These are phyloP conservation scores for Macropodus opercularis DNA, from an alignment of 2,797 vertebrate species.

Conservation along the genomic window DNA sequence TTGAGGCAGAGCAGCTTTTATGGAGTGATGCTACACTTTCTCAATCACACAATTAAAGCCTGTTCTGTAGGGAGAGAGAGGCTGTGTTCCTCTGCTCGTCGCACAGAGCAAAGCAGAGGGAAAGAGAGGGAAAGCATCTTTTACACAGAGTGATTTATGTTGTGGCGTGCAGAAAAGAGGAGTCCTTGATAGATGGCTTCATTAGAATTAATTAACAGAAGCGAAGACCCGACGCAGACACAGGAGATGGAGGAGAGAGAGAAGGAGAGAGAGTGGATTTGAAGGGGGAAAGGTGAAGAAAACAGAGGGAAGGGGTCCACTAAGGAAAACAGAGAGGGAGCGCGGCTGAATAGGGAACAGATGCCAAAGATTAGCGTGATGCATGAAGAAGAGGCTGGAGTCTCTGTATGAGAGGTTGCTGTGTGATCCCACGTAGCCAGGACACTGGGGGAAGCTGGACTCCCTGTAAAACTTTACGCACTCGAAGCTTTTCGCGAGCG, in stretches of 20 bases:
- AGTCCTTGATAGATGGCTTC: constrained; percentile 80
- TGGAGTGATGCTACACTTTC: constrained; percentile 79
- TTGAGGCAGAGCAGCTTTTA: constrained; percentile 80
- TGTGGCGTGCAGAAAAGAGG: constrained; percentile 75
- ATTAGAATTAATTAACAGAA: constrained; percentile 84
- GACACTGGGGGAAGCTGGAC: not conserved
- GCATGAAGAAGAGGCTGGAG: constrained; percentile 32
- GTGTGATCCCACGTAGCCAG: constrained; percentile 11
- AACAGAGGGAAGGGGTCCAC: constrained; percentile 27
- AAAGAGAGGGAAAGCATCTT: constrained; percentile 52
- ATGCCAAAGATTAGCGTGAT: constrained; percentile 59
- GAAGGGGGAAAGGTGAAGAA: constrained; percentile 51
- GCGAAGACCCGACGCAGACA: constrained; percentile 64
- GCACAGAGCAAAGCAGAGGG: constrained; percentile 36
- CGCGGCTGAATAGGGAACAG: constrained; percentile 56
- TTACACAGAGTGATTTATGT: constrained; percentile 78
- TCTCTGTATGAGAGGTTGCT: constrained; percentile 25
- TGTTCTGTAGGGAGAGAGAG: constrained; percentile 39
- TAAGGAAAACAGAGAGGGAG: constrained; percentile 40
- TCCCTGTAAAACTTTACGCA: not conserved
- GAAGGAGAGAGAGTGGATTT: constrained; percentile 51
- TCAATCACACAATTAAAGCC: constrained; percentile 84
- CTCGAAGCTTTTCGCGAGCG: not conserved
- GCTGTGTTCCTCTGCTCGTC: constrained; percentile 15
- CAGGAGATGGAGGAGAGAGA: constrained; percentile 47